Conservation (phyloP, 1,140 invertebrate species). For the Dryas iulia region DNA sequence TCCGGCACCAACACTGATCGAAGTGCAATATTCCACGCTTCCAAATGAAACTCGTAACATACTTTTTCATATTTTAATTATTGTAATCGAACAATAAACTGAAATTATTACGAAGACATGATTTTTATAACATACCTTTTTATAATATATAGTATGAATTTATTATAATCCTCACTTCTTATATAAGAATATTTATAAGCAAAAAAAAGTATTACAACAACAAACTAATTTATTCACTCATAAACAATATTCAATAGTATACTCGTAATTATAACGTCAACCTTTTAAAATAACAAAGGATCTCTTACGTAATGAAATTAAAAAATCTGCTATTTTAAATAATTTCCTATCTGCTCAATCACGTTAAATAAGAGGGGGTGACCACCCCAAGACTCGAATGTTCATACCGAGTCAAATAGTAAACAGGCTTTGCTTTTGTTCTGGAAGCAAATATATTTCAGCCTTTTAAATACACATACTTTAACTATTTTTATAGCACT, state of each 20-base stretch:
- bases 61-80: not conserved
- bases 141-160: too few species aligned
- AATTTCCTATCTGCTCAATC: constrained; percentile 66
- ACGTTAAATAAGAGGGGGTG: constrained; percentile 58
- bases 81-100: not conserved
- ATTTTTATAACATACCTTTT: too few species aligned
- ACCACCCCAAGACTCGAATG: constrained; percentile 41
- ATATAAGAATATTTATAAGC: too few species aligned
- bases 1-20: constrained; percentile 45
- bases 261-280: too few species aligned
- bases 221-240: not conserved
- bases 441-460: not conserved
- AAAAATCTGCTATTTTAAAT: constrained; percentile 64
- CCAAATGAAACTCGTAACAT: not conserved
- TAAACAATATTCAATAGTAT: too few species aligned
- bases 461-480: too few species aligned
- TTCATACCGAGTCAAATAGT: constrained; percentile 43
- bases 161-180: too few species aligned
- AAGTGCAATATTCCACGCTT: constrained; percentile 35
- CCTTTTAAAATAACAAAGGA: constrained; percentile 1
- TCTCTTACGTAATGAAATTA: constrained; percentile 46
- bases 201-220: too few species aligned
- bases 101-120: not conserved
- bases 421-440: constrained; percentile 32
- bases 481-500: too few species aligned